Evolutionary conservation across 2,113 vertebrate genomes (phyloP).

Genomic region (Grus americana): DNA sequence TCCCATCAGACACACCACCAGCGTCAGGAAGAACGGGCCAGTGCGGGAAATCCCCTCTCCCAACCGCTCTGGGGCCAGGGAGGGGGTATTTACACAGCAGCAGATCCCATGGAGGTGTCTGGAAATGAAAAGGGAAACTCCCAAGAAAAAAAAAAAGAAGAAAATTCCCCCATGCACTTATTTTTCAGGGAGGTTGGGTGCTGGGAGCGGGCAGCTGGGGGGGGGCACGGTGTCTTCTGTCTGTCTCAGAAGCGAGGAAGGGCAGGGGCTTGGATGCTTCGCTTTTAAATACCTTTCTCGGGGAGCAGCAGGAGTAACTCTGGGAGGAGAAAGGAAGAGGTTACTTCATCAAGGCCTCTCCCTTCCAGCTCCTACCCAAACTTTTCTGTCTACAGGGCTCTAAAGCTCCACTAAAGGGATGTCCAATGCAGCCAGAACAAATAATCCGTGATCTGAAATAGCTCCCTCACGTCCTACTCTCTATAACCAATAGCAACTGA

Average conservation of each 20-base stretch:
- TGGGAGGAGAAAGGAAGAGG: conserved; percentile 1
- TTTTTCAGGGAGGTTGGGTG: neutral
- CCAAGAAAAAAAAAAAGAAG: neutral
- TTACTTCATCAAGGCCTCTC: conserved; percentile 40
- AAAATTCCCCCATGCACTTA: neutral
- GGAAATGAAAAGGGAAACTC: neutral
- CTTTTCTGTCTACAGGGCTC: conserved; percentile 29
- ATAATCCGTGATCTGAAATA: conserved; percentile 35
- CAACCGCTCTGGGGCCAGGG: neutral
- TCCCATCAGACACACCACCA: neutral
- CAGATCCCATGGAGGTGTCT: neutral
- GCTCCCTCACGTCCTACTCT: conserved; percentile 29
- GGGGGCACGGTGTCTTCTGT: neutral
- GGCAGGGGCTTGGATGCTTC: neutral
- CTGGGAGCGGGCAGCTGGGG: neutral
- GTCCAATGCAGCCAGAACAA: conserved; percentile 47
- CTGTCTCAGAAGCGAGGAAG: fast-evolving
- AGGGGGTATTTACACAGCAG: neutral
- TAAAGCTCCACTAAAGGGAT: conserved; percentile 61
- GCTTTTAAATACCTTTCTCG: neutral
- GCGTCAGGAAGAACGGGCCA: neutral
- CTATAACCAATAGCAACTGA: conserved; percentile 55
- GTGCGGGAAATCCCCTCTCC: neutral
- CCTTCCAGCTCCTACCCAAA: conserved; percentile 42
- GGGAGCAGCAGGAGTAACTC: neutral